Percentiles rank a stretch among this genome's conserved stretches.
These are phyloP conservation scores for Elymnias hypermnestra DNA, from an alignment of 1,140 invertebrate species.

Conservation along the genomic window DNA sequence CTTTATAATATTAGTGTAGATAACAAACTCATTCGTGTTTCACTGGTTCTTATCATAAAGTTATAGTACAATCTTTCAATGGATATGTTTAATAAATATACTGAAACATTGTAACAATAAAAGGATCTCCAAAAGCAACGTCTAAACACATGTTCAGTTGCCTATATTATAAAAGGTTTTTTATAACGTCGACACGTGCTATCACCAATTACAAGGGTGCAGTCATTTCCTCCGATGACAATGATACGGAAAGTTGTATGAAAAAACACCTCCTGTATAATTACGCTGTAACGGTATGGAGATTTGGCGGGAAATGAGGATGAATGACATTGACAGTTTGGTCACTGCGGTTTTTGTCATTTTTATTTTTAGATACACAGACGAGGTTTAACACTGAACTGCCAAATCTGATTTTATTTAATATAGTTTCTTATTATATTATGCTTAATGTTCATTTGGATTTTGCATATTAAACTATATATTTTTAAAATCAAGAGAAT, in stretches of 20 bases:
- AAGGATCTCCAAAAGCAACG: constrained; percentile 11
- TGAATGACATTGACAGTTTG: constrained; percentile 19
- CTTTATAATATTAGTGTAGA: no score
- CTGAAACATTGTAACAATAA: neutral
- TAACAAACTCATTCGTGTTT: no score
- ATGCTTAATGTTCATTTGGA: no score
- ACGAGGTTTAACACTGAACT: neutral
- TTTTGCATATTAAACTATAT: no score
- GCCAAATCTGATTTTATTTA: neutral
- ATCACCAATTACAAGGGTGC: constrained; percentile 42
- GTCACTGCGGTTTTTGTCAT: constrained; percentile 15
- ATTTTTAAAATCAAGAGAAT: no score
- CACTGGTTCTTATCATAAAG: no score
- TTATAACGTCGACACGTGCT: constrained; percentile 21
- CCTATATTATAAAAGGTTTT: constrained; percentile 10
- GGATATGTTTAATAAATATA: no score
- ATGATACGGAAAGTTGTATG: constrained; percentile 44
- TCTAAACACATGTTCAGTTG: constrained; percentile 15
- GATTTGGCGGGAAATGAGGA: constrained; percentile 31
- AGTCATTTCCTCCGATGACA: constrained; percentile 59
- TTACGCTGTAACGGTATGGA: constrained; percentile 34
- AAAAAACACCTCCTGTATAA: constrained; percentile 38
- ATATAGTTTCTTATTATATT: no score
- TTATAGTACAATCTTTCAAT: no score
- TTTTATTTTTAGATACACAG: constrained; percentile 1